Evolutionary conservation across 2,113 vertebrate species (phyloP).

Genomic region (Lates calcarifer): DNA sequence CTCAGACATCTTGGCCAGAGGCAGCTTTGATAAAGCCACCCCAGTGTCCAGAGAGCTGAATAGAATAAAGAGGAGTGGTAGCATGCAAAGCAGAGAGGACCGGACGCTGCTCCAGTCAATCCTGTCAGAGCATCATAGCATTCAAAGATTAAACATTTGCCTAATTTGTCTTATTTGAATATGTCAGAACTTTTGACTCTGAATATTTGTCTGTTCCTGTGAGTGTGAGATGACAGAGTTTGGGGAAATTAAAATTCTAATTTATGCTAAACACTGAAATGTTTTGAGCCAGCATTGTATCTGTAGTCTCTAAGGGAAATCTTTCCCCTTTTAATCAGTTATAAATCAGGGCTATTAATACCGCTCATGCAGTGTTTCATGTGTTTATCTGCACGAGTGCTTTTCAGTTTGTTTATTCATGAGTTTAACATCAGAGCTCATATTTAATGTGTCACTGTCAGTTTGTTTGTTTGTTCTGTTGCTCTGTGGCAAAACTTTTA

Average conservation of each 20-base stretch:
- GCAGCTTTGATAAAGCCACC: constrained; percentile 53
- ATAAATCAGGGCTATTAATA: constrained; percentile 42
- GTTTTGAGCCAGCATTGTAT: constrained; percentile 32
- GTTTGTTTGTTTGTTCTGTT: neutral
- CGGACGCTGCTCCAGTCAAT: neutral
- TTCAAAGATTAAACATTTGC: constrained; percentile 25
- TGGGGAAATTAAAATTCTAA: constrained; percentile 49
- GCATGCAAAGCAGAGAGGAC: constrained; percentile 2
- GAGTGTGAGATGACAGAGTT: constrained; percentile 52
- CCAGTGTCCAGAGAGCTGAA: constrained; percentile 45
- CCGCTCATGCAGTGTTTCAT: constrained; percentile 14
- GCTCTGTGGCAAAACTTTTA: neutral
- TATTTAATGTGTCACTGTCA: constrained; percentile 6
- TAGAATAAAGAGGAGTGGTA: constrained; percentile 4
- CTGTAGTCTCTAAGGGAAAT: constrained; percentile 15
- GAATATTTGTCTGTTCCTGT: constrained; percentile 43
- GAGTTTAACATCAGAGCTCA: neutral
- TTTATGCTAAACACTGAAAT: constrained; percentile 54
- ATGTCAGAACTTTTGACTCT: constrained; percentile 39
- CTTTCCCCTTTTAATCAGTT: constrained; percentile 21
- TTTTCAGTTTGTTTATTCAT: constrained; percentile 11
- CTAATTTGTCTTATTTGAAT: constrained; percentile 32
- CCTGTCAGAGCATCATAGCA: constrained; percentile 13
- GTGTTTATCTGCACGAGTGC: constrained; percentile 30
- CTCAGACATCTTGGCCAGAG: constrained; percentile 60